Base-by-base conservation (phyloP, 2,113 vertebrate genomes). In the Lucifuga dentata region DNA sequence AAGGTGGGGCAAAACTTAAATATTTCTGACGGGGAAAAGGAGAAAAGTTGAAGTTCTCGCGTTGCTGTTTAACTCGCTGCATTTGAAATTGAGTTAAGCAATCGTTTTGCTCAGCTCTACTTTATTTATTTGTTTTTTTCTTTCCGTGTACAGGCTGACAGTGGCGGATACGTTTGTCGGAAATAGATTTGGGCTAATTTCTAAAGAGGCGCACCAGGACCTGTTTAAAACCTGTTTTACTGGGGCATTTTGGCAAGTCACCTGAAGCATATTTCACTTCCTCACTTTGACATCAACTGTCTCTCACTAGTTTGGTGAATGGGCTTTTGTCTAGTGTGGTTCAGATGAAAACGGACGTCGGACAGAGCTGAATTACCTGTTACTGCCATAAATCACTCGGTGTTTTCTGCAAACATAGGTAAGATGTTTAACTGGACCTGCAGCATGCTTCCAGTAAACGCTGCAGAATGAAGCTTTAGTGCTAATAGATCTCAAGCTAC, bases 1-100 rank as follows among this genome's bases (percentile, higher is more conserved):
- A 81, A 88, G 89, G 89, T 84, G 89, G 84, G 89, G 84, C 80
- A 55, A 55, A 74, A 65, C 53, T 85, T 83, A 40, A 85, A 82
- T 3, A 70, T 72, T 80, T 83, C 23, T 74, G 55, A 68, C 73
- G 35, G 79, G 45, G 65, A 35, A 44, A 57, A 78, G 49, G 50
- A 64, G 61, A 29, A 7, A 29, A 29, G 26, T 7, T 29, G 26
- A 29, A 29, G 26, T 7, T 7, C 26, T 7, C 3, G 26, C 3
- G 26, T 29, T 29, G 3, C 26, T 29, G 26, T 29, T n/a, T n/a
- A n/a, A n/a, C n/a, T n/a, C n/a, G n/a, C n/a, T n/a, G n/a, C n/a
- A n/a, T n/a, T n/a, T n/a, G n/a, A n/a, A n/a, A n/a, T n/a, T n/a
- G n/a, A n/a, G n/a, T n/a, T n/a, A n/a, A n/a, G n/a, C n/a, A n/a